Conservation (phyloP, 2,888 invertebrate species). For the Seladonia tumulorum region DNA sequence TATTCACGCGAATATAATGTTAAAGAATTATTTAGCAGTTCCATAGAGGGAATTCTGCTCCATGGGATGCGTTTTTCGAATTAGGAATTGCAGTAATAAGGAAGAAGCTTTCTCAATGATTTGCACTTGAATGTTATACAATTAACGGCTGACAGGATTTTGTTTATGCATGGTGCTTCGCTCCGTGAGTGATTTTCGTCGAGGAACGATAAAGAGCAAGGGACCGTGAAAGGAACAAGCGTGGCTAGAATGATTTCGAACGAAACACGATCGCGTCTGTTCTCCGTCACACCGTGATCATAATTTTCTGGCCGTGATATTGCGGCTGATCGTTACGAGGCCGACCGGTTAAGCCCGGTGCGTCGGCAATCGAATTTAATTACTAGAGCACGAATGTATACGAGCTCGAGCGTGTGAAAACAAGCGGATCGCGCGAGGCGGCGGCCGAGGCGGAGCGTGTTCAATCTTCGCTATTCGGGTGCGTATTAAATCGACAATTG, state of each 20-base stretch:
- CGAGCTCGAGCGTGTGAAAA: constrained; percentile 5
- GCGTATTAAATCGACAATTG: constrained; percentile 51
- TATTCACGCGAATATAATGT: too few species aligned
- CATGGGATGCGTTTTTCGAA: neutral
- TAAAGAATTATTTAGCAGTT: neutral
- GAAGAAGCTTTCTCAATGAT: neutral
- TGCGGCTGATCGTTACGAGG: neutral
- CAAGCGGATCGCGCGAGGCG: neutral
- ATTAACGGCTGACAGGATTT: neutral
- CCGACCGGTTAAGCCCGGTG: neutral
- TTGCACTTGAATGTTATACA: neutral
- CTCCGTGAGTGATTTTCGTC: neutral
- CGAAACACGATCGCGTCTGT: neutral
- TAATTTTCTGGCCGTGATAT: neutral
- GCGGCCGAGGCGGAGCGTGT: neutral
- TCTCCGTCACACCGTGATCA: neutral
- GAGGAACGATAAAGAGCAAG: neutral
- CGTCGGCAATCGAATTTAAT: constrained; percentile 4
- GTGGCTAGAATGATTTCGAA: neutral
- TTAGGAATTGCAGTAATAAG: neutral
- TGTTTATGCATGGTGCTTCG: neutral
- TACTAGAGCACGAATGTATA: neutral
- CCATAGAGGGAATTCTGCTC: neutral
- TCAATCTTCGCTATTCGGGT: constrained; percentile 36
- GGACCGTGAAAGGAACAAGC: neutral